These are phyloP conservation scores for Clunio marinus DNA, from an alignment of 2,888 invertebrate genomes.

Conservation along the genomic window DNA sequence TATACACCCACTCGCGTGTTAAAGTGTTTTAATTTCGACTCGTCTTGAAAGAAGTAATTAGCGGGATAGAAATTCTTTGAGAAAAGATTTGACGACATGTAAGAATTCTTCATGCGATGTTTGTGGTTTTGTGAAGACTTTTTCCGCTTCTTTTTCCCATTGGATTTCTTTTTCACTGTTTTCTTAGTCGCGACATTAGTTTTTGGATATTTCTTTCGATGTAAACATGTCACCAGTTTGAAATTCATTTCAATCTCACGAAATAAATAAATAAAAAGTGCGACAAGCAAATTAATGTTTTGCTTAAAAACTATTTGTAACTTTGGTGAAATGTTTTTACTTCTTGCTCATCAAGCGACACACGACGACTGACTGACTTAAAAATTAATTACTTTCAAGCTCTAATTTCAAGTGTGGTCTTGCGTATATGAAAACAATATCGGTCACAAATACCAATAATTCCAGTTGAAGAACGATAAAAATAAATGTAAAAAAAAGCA, in stretches of 20 bases:
- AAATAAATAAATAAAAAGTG: not conserved
- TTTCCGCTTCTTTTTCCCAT: not conserved
- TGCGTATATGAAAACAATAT: constrained; percentile 11
- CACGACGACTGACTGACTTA: constrained; percentile 19
- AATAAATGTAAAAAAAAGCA: constrained; percentile 3
- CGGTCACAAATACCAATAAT: not conserved
- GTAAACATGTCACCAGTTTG: constrained; percentile 9
- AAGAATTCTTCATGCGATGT: constrained; percentile 11
- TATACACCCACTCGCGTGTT: constrained; percentile 26
- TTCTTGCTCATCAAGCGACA: constrained; percentile 19
- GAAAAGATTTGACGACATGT: constrained; percentile 28
- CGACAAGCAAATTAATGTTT: not conserved
- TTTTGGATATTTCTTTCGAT: constrained; percentile 18
- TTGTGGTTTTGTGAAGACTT: constrained; percentile 11
- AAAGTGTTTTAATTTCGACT: not conserved
- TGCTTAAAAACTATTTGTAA: not conserved
- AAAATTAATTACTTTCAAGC: constrained; percentile 11
- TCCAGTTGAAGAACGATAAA: not conserved
- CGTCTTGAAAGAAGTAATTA: constrained; percentile 36
- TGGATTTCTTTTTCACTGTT: constrained; percentile 8
- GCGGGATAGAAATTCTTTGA: constrained; percentile 33
- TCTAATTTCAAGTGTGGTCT: constrained; percentile 26
- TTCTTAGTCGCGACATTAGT: constrained; percentile 18
- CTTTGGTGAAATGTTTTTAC: not conserved
- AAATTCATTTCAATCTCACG: constrained; percentile 16